Base-by-base conservation (phyloP, 2,888 invertebrate genomes). In the Tineola bisselliella region DNA sequence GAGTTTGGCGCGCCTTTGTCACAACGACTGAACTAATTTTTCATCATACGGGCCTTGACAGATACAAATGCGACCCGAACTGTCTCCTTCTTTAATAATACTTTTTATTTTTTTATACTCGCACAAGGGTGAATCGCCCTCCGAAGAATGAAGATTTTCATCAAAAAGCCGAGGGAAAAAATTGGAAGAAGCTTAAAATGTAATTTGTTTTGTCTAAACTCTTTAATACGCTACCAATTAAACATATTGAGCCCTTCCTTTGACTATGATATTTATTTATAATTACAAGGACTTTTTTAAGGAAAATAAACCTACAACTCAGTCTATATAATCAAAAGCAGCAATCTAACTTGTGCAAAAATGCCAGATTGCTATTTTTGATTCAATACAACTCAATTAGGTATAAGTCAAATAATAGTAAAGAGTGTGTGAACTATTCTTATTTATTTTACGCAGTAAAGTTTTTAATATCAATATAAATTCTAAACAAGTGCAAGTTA, bases 51-150 rank as follows among this genome's bases (percentile, higher is more conserved):
- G 82, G 80, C 79, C 79, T 71, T 79, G 88, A 88, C 88, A 88
- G 87, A 84, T 80, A 88, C 87, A 87, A 88, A 88, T 88, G 84
- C 75, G 74, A 75, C 78, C 79, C 84, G 82, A 87, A 88, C 87
- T 84, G 88, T 88, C 87, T 84, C 80, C 79, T 87, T 86, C 87
- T 88, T 88, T 87, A 87, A 87, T 87, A 88, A 87, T 87, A 87
- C 84, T 86, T 88, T 86, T 87, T 84, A 79, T 78, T 74, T 82
- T 73, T 72, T 76, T 83, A 83, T 84, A 18, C 38, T 59, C 31
- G n/a, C 43, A 44, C 79, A 84, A 84, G 84, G 86, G 86, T 84
- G 82, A 80, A 76, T 75, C 79, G 74, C 83, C 84, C 84, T 79
- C 77, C 74, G 71, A 67, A 70, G 73, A 77, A 80, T 76, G 75